These are phyloP conservation scores for Phortica variegata DNA, from an alignment of 1,140 invertebrate species.

Conservation along the genomic window DNA sequence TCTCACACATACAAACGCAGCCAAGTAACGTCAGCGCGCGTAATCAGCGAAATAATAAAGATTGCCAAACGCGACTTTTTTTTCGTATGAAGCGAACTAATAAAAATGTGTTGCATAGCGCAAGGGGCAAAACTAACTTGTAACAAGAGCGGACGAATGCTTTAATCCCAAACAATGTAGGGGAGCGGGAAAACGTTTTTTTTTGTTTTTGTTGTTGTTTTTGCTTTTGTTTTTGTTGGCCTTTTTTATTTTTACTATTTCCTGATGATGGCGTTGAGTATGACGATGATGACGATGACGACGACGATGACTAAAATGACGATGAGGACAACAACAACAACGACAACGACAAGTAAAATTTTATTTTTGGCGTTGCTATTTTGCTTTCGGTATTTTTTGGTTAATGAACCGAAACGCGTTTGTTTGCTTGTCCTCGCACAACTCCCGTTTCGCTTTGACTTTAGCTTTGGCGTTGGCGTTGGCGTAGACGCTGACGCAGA, in stretches of 20 bases:
- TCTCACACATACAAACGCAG: not conserved
- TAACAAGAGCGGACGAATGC: no score
- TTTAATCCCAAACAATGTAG: conserved; percentile 29
- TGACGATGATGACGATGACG: no score
- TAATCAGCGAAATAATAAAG: conserved; percentile 47
- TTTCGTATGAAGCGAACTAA: conserved; percentile 49
- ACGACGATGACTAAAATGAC: no score
- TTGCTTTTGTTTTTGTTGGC: conserved; percentile 32
- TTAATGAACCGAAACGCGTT: conserved; percentile 51
- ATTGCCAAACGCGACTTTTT: conserved; percentile 38
- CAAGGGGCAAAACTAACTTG: conserved; percentile 14
- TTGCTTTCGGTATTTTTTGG: conserved; percentile 17
- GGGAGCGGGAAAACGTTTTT: conserved; percentile 18
- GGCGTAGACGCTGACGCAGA: no score
- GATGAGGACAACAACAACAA: no score
- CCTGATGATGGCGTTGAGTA: no score
- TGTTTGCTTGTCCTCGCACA: not conserved
- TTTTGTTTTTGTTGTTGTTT: conserved; percentile 30
- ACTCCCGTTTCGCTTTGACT: conserved; percentile 7
- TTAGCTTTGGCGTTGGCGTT: no score
- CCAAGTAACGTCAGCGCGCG: conserved; percentile 8
- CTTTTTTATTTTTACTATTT: conserved; percentile 15
- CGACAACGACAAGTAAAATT: no score
- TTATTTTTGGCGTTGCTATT: not conserved
- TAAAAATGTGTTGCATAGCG: conserved; percentile 40